phyloP scores from a whole-genome alignment of 2,888 invertebrate species.

The Orthosia incerta region DNA sequence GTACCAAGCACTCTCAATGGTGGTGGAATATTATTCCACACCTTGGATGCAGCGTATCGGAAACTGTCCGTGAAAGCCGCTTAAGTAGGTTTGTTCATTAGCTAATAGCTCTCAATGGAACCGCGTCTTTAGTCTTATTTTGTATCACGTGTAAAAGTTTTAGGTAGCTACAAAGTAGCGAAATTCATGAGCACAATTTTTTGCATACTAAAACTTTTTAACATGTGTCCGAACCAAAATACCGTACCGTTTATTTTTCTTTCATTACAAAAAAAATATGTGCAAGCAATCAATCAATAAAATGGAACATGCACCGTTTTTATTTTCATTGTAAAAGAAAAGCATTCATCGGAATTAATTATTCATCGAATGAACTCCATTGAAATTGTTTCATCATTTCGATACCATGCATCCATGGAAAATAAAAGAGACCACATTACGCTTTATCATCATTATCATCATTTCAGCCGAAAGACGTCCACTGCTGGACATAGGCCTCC shows the following conservation, averaged over 20 bases:
- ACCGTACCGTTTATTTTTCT: neutral
- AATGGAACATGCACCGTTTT: constrained; percentile 27
- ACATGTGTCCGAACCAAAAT: neutral
- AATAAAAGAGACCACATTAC: neutral
- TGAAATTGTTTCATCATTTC: constrained; percentile 24
- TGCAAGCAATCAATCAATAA: constrained; percentile 9
- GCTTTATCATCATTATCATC: neutral
- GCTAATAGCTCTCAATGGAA: too few species aligned
- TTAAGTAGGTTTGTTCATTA: too few species aligned
- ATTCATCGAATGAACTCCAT: constrained; percentile 16
- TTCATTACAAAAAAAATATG: constrained; percentile 2
- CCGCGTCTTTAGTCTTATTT: too few species aligned
- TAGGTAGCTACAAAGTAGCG: too few species aligned
- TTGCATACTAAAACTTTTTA: neutral
- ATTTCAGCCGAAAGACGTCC: too few species aligned
- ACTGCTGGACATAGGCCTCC: too few species aligned
- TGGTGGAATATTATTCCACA: too few species aligned
- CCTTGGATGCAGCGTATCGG: too few species aligned
- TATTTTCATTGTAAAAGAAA: constrained; percentile 22
- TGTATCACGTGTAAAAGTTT: too few species aligned
- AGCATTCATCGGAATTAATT: constrained; percentile 28
- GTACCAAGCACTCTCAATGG: too few species aligned
- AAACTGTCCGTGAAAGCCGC: too few species aligned
- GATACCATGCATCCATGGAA: neutral
- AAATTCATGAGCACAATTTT: too few species aligned